These are phyloP conservation scores for Aurelia coerulea DNA, from an alignment of 30 jellyfish, hydroid and myxozoan genomes.

Conservation along the genomic window DNA sequence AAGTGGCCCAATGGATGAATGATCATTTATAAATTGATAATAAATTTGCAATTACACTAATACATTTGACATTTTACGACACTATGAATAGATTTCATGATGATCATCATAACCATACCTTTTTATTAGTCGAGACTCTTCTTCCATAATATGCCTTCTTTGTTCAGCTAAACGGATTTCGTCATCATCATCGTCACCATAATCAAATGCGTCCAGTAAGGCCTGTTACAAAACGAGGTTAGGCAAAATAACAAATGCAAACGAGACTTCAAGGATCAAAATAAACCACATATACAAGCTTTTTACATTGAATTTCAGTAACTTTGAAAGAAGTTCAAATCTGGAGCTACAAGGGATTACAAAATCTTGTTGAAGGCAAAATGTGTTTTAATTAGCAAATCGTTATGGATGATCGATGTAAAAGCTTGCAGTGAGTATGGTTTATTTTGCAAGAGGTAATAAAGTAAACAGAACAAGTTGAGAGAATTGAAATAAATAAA, in stretches of 20 bases:
- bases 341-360: too few species aligned
- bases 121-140: constrained; percentile 52
- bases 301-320: too few species aligned
- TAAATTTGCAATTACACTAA: too few species aligned
- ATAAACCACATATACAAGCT: constrained; percentile 36
- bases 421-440: neutral
- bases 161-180: constrained; percentile 79
- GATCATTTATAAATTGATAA: too few species aligned
- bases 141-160: constrained; percentile 73
- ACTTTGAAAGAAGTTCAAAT: neutral
- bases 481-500: neutral
- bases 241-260: constrained; percentile 29
- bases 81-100: too few species aligned
- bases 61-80: too few species aligned
- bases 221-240: constrained; percentile 76
- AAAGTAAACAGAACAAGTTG: too few species aligned
- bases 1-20: too few species aligned
- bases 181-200: constrained; percentile 80
- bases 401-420: too few species aligned
- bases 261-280: neutral
- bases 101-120: constrained; percentile 22
- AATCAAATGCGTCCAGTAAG: constrained; percentile 64
- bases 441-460: neutral
- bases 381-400: too few species aligned
- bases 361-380: too few species aligned